Evolutionary conservation across 2,888 invertebrate species (phyloP).

Genomic region (Hydraecia micacea): DNA sequence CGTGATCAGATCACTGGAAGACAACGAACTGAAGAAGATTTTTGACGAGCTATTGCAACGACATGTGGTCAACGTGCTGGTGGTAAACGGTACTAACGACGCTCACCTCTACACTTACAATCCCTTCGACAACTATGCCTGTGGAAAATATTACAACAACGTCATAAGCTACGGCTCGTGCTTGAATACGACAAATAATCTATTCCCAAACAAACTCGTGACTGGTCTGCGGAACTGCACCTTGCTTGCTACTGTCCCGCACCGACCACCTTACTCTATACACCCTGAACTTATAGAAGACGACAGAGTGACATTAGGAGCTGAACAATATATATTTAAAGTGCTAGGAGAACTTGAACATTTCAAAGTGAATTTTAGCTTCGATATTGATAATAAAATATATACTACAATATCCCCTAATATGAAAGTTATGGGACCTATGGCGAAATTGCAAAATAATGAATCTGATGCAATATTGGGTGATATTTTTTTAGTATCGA

Average conservation of each 20-base stretch:
- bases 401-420: slow-evolving; percentile 23
- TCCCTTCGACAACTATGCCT: slow-evolving; percentile 70
- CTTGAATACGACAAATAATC: slow-evolving; percentile 44
- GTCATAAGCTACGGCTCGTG: slow-evolving; percentile 76
- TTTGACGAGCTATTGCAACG: slow-evolving; percentile 72
- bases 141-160: slow-evolving; percentile 75
- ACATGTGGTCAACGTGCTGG: slow-evolving; percentile 71
- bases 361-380: slow-evolving; percentile 51
- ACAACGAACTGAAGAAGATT: slow-evolving; percentile 60
- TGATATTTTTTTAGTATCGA: slow-evolving; percentile 19
- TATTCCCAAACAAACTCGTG: slow-evolving; percentile 71
- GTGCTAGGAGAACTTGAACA: slow-evolving; percentile 53
- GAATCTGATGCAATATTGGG: slow-evolving; percentile 54
- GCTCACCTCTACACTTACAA: slow-evolving; percentile 77
- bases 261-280: slow-evolving; percentile 53
- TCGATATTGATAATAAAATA: neutral
- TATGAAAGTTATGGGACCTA: slow-evolving; percentile 35
- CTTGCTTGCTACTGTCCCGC: slow-evolving; percentile 66
- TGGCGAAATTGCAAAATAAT: slow-evolving; percentile 45
- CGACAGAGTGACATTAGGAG: slow-evolving; percentile 32
- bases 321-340: slow-evolving; percentile 54
- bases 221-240: slow-evolving; percentile 76
- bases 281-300: slow-evolving; percentile 37
- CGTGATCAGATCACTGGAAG: slow-evolving; percentile 63
- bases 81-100: slow-evolving; percentile 70